Conservation (phyloP, 1,140 invertebrate genomes). For the Halotydeus destructor region DNA sequence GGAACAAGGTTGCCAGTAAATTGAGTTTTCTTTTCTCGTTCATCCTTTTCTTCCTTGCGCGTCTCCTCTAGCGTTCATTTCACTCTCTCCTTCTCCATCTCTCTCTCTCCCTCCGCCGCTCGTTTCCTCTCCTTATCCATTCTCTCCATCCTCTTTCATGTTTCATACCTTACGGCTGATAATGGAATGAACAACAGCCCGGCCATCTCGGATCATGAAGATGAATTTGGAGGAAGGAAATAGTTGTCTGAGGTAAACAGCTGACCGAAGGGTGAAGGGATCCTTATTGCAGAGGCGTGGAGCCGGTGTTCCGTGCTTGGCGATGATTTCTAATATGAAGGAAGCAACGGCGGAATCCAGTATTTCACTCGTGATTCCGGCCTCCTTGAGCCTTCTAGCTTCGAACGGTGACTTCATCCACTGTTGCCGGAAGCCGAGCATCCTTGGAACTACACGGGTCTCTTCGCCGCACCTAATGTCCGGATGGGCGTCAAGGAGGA, state of each 20-base stretch:
- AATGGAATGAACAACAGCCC: slow-evolving; percentile 93
- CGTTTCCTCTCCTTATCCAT: no score
- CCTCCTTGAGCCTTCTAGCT: slow-evolving; percentile 63
- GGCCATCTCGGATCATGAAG: slow-evolving; percentile 91
- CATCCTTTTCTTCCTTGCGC: no score
- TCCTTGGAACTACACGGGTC: slow-evolving; percentile 82
- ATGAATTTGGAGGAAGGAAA: slow-evolving; percentile 73
- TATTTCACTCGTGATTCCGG: slow-evolving; percentile 72
- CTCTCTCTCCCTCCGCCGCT: no score
- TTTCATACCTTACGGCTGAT: slow-evolving; percentile 61
- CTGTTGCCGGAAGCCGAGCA: slow-evolving; percentile 71
- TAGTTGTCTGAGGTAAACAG: slow-evolving; percentile 41
- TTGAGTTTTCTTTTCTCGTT: no score
- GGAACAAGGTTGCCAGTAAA: no score
- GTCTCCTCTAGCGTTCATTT: no score
- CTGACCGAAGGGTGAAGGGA: slow-evolving; percentile 87
- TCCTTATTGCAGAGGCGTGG: slow-evolving; percentile 88
- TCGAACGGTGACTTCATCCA: slow-evolving; percentile 84
- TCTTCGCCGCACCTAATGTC: slow-evolving; percentile 93
- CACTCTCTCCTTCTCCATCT: no score
- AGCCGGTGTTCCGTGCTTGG: slow-evolving; percentile 80
- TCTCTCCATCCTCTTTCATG: no score
- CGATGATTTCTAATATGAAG: slow-evolving; percentile 87
- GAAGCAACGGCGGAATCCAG: slow-evolving; percentile 84
- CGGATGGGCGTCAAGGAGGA: slow-evolving; percentile 96